Evolutionary conservation across 2,888 invertebrate species (phyloP).

Genomic region (Oligia strigilis): DNA sequence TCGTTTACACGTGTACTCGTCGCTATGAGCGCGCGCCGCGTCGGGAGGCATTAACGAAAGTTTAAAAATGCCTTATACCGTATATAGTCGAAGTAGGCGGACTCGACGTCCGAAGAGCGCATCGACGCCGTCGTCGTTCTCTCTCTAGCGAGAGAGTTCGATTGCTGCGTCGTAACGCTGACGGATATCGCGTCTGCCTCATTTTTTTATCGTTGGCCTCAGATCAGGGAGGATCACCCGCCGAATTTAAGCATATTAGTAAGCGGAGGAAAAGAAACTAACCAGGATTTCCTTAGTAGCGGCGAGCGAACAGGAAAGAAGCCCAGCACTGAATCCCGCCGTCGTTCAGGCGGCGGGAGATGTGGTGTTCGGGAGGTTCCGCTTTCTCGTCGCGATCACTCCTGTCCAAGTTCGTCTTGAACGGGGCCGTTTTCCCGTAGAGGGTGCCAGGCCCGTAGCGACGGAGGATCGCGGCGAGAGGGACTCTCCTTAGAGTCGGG

Average conservation of each 20-base stretch:
- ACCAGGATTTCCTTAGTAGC: constrained; percentile 80
- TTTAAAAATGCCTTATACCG: no score
- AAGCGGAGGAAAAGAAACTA: constrained; percentile 93
- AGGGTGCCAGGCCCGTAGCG: constrained; percentile 90
- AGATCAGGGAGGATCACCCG: constrained; percentile 61
- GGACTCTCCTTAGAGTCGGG: constrained; percentile 84
- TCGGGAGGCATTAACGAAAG: no score
- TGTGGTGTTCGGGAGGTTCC: constrained; percentile 90
- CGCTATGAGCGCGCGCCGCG: no score
- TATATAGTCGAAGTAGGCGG: no score
- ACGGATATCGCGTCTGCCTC: no score
- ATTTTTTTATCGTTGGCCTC: constrained; percentile 74
- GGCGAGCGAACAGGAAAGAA: constrained; percentile 88
- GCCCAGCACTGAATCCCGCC: constrained; percentile 91
- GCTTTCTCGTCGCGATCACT: constrained; percentile 70
- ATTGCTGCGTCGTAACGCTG: no score
- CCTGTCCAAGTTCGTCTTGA: constrained; percentile 88
- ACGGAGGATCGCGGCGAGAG: constrained; percentile 74
- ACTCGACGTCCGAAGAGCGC: no score
- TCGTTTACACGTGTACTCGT: no score
- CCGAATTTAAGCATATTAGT: constrained; percentile 92
- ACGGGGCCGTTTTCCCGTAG: constrained; percentile 78
- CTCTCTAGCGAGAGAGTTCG: neutral
- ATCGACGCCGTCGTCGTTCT: no score
- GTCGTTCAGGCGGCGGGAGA: constrained; percentile 82